Base-by-base conservation (phyloP, 53 echinoderm and acorn worm species). In the Henricia sp. region DNA sequence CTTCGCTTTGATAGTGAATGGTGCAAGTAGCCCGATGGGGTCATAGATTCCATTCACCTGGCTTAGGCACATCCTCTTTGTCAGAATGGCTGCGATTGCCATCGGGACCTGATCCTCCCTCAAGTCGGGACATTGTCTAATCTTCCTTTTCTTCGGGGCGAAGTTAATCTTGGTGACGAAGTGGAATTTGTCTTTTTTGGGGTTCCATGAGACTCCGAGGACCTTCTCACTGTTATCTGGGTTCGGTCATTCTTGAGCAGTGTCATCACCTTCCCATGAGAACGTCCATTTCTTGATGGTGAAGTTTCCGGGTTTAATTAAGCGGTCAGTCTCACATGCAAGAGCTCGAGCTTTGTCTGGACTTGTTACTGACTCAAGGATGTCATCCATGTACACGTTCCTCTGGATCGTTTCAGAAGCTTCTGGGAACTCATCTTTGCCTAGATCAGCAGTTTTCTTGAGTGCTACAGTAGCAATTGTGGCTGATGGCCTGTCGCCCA, bases 301-400 rank as follows among this genome's bases (percentile, higher is more conserved):
- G 14, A n/a, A n/a, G n/a, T n/a, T n/a, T n/a, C n/a, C n/a, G n/a
- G n/a, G n/a, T n/a, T n/a, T n/a, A n/a, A n/a, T n/a, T n/a, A n/a
- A n/a, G n/a, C n/a, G n/a, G n/a, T n/a, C n/a, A n/a, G n/a, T n/a
- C n/a, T n/a, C n/a, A n/a, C n/a, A n/a, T n/a, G n/a, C n/a, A n/a
- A 16, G 54, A n/a, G 20, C 54, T 13, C 54, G 8, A 21, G 54
- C 54, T 17, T 9, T n/a, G 2, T 43, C 25, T 24, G 39, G 38
- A 36, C 65, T 30, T 2, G 37, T 20, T 12, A 74, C 75, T 10
- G 44, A 86, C 48, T 73, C 85, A 8, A 64, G 74, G 53, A 86
- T 86, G 66, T 86, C 86, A 65, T 86, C n/a, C n/a, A n/a, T 62
- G 75, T 60, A 85, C 6, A 85, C 72, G 48, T 86, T 86, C 50